A percentile compares a stretch with the other conserved stretches of the same genome.
Conservation (phyloP, 2,113 vertebrate genomes). For the Dromiciops gliroides region DNA sequence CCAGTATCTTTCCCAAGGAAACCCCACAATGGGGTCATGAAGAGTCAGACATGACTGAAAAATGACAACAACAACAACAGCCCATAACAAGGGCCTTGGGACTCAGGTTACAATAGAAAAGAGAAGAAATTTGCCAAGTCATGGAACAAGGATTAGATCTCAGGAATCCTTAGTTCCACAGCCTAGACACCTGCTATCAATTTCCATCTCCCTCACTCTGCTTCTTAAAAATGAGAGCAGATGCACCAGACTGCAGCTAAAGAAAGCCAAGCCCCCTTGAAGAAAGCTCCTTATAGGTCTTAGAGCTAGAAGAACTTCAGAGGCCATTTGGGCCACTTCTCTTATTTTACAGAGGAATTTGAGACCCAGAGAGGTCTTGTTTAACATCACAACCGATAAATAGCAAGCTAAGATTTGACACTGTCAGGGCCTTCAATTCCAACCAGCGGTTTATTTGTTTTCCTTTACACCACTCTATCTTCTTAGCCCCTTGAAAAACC, state of each 20-base stretch:
- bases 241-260: neutral
- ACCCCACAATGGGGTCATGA: neutral
- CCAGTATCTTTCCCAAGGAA: neutral
- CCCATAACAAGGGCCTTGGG: neutral
- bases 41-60: neutral
- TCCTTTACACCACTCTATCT: neutral
- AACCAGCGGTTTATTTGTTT: neutral
- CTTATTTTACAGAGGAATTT: neutral
- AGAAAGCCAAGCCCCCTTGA: neutral
- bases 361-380: neutral
- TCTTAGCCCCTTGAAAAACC: conserved; percentile 38
- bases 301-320: neutral
- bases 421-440: neutral
- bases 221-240: neutral
- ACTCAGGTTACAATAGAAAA: neutral
- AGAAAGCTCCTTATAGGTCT: neutral
- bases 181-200: neutral
- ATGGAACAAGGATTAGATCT: neutral
- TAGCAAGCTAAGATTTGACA: neutral
- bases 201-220: neutral
- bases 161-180: neutral
- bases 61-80: neutral
- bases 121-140: neutral
- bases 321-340: neutral
- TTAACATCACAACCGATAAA: neutral